Conservation (phyloP, 2,888 invertebrate genomes). For the Pachymerium ferrugineum region DNA sequence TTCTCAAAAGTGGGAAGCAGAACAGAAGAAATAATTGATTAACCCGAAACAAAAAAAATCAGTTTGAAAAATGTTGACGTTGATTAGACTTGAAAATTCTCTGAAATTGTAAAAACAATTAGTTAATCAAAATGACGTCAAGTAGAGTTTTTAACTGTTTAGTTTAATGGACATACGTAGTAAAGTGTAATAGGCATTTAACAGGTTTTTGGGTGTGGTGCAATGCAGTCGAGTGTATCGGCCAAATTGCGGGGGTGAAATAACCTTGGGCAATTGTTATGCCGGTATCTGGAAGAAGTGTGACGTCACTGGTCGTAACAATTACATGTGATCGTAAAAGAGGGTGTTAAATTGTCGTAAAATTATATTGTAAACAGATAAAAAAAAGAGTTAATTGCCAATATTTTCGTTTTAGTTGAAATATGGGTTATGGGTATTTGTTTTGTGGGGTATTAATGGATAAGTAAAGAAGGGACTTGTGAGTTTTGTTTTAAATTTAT, state of each 20-base stretch:
- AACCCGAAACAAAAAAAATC: no score
- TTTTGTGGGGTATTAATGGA: no score
- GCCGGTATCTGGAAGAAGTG: conserved; percentile 8
- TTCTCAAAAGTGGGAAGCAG: background rate
- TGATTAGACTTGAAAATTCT: no score
- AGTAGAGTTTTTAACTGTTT: background rate
- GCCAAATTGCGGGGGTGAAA: conserved; percentile 12
- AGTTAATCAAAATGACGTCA: background rate
- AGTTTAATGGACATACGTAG: background rate
- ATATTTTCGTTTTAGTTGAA: no score
- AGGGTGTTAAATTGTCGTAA: background rate
- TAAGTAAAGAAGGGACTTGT: no score
- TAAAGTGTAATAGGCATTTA: conserved; percentile 10
- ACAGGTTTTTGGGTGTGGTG: conserved; percentile 5
- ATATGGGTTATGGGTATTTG: no score
- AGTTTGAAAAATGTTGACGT: no score
- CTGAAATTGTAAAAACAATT: background rate
- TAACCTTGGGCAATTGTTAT: conserved; percentile 10
- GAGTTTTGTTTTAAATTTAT: no score
- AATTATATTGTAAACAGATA: background rate
- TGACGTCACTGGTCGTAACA: background rate
- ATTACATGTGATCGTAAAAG: conserved; percentile 6
- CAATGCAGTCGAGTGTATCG: conserved; percentile 16
- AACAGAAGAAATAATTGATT: background rate
- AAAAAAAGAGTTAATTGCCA: background rate